Conservation (phyloP, 2,113 vertebrate genomes). For the Callopanchax toddi region DNA sequence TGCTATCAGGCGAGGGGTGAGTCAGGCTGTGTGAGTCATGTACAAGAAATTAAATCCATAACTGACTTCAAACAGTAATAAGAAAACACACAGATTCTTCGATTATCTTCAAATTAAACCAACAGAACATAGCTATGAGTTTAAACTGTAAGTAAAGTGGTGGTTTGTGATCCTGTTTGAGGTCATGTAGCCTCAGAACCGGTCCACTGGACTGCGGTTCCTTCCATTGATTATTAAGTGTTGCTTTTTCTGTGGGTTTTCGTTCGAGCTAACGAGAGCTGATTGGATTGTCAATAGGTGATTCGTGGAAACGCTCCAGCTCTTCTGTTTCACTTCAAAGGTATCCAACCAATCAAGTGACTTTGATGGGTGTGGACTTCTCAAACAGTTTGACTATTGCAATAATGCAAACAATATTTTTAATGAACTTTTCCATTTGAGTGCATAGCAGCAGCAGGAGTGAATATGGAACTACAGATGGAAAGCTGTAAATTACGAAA, state of each 20-base stretch:
- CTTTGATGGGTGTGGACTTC: neutral
- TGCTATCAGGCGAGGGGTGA: conserved; percentile 34
- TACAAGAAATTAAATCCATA: conserved; percentile 39
- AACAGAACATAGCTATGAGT: neutral
- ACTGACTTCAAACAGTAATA: neutral
- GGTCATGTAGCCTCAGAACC: neutral
- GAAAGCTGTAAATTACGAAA: too few species aligned
- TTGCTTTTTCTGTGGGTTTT: conserved; percentile 7
- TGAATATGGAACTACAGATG: too few species aligned
- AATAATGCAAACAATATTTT: neutral
- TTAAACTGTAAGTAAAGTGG: neutral
- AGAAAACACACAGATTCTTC: neutral
- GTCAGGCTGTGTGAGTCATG: conserved; percentile 45
- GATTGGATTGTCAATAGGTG: neutral
- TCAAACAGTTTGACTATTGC: neutral
- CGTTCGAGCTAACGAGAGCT: neutral
- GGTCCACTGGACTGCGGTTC: neutral
- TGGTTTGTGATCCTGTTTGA: neutral
- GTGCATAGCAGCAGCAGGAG: neutral
- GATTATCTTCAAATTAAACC: neutral
- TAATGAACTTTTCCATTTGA: neutral
- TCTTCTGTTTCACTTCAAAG: neutral
- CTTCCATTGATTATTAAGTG: too few species aligned
- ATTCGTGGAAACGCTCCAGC: neutral
- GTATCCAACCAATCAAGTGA: neutral